Percentiles rank a stretch among this genome's conserved stretches.
phyloP scores from a whole-genome alignment of 1,140 invertebrate genomes.

The Dysdera silvatica region DNA sequence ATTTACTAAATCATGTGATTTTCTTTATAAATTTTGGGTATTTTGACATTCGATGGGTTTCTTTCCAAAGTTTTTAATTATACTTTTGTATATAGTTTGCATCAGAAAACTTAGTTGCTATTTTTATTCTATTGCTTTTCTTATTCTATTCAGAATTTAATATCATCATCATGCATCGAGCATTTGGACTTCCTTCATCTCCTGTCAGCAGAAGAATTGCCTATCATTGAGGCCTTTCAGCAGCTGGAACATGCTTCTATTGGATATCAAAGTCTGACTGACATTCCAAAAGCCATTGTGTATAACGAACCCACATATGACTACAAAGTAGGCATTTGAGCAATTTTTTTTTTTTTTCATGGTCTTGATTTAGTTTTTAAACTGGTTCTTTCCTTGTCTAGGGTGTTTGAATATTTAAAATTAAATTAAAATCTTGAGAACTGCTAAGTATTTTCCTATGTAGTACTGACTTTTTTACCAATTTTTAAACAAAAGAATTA shows the following conservation, averaged over 20 bases:
- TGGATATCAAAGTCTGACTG: constrained; percentile 92
- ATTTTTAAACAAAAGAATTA: too few species aligned
- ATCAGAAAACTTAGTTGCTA: too few species aligned
- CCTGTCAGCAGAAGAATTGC: constrained; percentile 59
- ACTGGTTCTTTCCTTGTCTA: too few species aligned
- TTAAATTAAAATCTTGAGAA: too few species aligned
- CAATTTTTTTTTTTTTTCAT: neutral
- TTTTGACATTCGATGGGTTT: too few species aligned
- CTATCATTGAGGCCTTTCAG: constrained; percentile 55
- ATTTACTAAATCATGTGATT: neutral
- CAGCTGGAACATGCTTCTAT: constrained; percentile 71
- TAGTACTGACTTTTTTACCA: too few species aligned
- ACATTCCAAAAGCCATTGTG: constrained; percentile 75
- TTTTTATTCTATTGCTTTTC: too few species aligned
- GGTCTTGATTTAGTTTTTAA: neutral
- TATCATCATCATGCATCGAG: constrained; percentile 81
- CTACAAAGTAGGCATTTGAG: constrained; percentile 9
- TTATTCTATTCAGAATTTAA: constrained; percentile 57
- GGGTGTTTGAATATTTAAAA: too few species aligned
- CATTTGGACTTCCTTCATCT: constrained; percentile 91
- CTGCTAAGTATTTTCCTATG: too few species aligned
- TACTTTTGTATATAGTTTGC: too few species aligned
- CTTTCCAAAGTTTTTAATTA: too few species aligned
- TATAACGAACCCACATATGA: constrained; percentile 55
- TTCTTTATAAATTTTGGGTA: neutral